phyloP scores from a whole-genome alignment of 2,888 invertebrate genomes.

The Nineta flava region DNA sequence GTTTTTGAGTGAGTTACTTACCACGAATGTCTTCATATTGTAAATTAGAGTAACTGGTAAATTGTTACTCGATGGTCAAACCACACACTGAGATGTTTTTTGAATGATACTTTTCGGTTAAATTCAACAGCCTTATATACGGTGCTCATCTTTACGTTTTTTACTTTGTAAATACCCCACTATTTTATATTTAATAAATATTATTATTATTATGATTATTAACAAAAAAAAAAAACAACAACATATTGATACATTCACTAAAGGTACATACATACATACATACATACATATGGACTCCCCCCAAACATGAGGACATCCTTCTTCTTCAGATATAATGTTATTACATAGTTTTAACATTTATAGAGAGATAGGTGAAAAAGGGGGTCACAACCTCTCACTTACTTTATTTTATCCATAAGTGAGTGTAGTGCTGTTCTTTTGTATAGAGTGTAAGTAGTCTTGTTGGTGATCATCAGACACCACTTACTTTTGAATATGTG shows the following conservation, averaged over 20 bases:
- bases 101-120: constrained; percentile 15
- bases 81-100: constrained; percentile 12
- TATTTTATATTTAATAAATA: constrained; percentile 6
- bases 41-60: constrained; percentile 14
- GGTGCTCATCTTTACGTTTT: constrained; percentile 17
- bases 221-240: not conserved
- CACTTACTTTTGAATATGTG: too few relatives aligned
- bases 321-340: not conserved
- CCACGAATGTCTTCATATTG: constrained; percentile 21
- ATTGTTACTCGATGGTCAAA: constrained; percentile 17
- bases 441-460: too few relatives aligned
- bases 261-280: not conserved
- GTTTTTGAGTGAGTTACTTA: constrained; percentile 16
- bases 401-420: too few relatives aligned
- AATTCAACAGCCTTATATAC: constrained; percentile 17
- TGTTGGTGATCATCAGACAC: too few relatives aligned
- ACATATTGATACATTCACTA: not conserved
- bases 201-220: constrained; percentile 12
- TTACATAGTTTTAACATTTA: not conserved
- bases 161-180: constrained; percentile 15
- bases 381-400: constrained; percentile 23
- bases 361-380: constrained; percentile 19
- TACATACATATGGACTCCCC: not conserved
- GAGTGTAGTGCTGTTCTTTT: too few relatives aligned
- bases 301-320: not conserved